Evolutionary conservation across 2,888 invertebrate genomes (phyloP).

Genomic region (Rhagonycha fulva): DNA sequence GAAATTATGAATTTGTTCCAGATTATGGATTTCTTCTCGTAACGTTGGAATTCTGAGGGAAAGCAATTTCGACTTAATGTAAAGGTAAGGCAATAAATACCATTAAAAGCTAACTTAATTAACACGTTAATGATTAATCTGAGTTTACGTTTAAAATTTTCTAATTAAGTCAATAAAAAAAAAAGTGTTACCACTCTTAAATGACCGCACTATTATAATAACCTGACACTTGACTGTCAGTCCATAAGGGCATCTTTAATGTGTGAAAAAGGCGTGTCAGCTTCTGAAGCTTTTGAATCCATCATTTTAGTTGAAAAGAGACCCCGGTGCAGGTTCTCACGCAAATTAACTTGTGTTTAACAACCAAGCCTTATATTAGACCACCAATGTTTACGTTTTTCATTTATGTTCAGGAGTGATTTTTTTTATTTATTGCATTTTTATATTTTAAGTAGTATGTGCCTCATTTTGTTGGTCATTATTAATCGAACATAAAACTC

Average conservation of each 20-base stretch:
- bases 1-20: background rate
- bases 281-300: conserved; percentile 33
- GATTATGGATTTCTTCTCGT: background rate
- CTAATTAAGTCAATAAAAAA: background rate
- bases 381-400: conserved; percentile 41
- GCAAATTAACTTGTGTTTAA: conserved; percentile 47
- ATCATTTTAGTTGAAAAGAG: conserved; percentile 38
- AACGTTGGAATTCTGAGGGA: background rate
- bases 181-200: conserved; percentile 6
- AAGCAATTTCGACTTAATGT: background rate
- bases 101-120: background rate
- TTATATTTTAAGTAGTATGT: background rate
- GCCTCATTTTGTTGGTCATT: background rate
- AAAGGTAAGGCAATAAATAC: background rate
- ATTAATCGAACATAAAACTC: background rate
- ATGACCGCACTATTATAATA: conserved; percentile 10
- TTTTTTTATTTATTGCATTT: background rate
- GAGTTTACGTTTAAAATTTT: background rate
- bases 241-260: conserved; percentile 28
- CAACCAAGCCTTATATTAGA: conserved; percentile 43
- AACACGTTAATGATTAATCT: background rate
- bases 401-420: conserved; percentile 25
- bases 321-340: conserved; percentile 42
- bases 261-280: conserved; percentile 46
- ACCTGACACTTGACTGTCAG: conserved; percentile 9